A percentile compares a stretch with the other conserved stretches of the same genome.
Conservation (phyloP, 2,797 vertebrate species). For the Acrossocheilus fasciatus region DNA sequence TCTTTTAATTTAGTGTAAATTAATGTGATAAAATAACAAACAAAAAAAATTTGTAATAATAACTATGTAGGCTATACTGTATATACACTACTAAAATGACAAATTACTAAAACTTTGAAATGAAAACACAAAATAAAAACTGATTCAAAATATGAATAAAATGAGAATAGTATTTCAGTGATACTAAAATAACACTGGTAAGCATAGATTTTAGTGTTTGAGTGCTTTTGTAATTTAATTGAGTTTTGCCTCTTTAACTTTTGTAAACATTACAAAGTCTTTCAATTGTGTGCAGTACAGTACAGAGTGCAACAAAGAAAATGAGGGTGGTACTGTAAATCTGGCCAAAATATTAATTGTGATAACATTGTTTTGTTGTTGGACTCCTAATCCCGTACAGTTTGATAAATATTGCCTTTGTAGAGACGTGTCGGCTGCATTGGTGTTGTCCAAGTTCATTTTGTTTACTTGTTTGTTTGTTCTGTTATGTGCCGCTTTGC, state of each 20-base stretch:
- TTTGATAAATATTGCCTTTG: conserved; percentile 20
- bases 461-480: background rate
- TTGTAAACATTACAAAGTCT: background rate
- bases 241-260: background rate
- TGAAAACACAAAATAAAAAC: background rate
- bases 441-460: background rate
- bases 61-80: background rate
- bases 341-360: background rate
- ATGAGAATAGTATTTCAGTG: background rate
- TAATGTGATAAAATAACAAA: background rate
- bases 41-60: background rate
- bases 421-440: background rate
- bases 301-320: background rate
- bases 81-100: background rate
- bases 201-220: background rate
- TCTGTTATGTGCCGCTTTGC: background rate
- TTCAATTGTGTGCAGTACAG: background rate
- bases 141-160: too few species aligned
- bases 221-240: background rate
- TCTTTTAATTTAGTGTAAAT: background rate
- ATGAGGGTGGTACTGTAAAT: background rate
- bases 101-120: background rate
- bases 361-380: background rate
- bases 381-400: background rate
- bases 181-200: background rate